These are phyloP conservation scores for Ophion slaviceki DNA, from an alignment of 2,888 invertebrate species.

Conservation along the genomic window DNA sequence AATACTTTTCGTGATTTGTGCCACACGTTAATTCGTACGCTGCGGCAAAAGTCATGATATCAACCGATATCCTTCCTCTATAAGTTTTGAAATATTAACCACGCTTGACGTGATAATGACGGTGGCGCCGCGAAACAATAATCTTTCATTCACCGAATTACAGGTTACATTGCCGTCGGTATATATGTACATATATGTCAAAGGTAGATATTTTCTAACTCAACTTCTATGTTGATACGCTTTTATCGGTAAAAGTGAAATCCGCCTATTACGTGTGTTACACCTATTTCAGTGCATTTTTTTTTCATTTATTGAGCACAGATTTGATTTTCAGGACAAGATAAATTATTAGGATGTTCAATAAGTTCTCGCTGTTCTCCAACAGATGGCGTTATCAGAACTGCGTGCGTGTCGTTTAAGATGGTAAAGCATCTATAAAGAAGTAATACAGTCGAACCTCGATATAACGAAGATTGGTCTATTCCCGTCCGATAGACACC, in stretches of 20 bases:
- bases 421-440: too few species aligned
- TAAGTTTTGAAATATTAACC: slow-evolving; percentile 5
- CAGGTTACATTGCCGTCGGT: neutral
- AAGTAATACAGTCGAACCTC: too few species aligned
- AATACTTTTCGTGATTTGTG: neutral
- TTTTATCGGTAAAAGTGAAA: slow-evolving; percentile 10
- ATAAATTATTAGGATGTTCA: too few species aligned
- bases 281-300: neutral
- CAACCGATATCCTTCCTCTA: slow-evolving; percentile 5
- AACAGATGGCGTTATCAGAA: too few species aligned
- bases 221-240: neutral
- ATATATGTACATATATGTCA: neutral
- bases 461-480: too few species aligned
- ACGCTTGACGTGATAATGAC: neutral
- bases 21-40: neutral
- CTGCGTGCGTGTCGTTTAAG: too few species aligned
- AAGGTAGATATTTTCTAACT: neutral
- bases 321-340: too few species aligned
- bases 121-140: slow-evolving; percentile 5
- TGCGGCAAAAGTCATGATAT: neutral
- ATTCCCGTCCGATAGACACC: too few species aligned
- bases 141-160: slow-evolving; percentile 3
- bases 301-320: neutral
- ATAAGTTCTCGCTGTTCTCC: too few species aligned
- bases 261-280: neutral